These are phyloP conservation scores for Orthonychiurus folsomi DNA, from an alignment of 2,888 invertebrate species.

Conservation along the genomic window DNA sequence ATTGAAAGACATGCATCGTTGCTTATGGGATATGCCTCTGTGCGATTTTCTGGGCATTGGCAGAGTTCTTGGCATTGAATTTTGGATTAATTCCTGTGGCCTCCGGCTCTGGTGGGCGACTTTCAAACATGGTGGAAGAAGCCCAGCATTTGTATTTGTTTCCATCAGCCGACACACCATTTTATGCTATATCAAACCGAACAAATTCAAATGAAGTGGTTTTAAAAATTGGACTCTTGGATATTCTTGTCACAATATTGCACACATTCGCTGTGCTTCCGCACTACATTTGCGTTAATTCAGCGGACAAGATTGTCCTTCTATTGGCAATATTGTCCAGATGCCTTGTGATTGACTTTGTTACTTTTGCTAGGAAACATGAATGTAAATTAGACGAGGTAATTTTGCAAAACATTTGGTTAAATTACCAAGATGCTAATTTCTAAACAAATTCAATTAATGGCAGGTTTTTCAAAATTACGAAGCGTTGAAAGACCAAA, in stretches of 20 bases:
- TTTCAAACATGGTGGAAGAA: not conserved
- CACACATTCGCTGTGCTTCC: constrained; percentile 9
- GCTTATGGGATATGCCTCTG: not conserved
- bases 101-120: not conserved
- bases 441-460: not conserved
- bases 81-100: not conserved
- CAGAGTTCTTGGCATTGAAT: constrained; percentile 1
- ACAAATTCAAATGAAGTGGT: not conserved
- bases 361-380: not conserved
- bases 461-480: not conserved
- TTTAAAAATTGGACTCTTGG: not conserved
- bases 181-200: not conserved
- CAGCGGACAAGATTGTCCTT: constrained; percentile 7
- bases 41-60: not conserved
- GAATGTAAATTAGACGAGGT: not conserved
- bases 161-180: no score
- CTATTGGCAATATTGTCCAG: constrained; percentile 4
- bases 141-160: not conserved
- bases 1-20: not conserved
- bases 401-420: not conserved
- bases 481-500: not conserved
- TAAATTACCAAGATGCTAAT: not conserved
- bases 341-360: not conserved
- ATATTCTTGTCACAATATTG: not conserved
- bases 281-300: constrained; percentile 9